Base-by-base conservation (phyloP, 2,888 invertebrate species). In the Beris chalybata region DNA sequence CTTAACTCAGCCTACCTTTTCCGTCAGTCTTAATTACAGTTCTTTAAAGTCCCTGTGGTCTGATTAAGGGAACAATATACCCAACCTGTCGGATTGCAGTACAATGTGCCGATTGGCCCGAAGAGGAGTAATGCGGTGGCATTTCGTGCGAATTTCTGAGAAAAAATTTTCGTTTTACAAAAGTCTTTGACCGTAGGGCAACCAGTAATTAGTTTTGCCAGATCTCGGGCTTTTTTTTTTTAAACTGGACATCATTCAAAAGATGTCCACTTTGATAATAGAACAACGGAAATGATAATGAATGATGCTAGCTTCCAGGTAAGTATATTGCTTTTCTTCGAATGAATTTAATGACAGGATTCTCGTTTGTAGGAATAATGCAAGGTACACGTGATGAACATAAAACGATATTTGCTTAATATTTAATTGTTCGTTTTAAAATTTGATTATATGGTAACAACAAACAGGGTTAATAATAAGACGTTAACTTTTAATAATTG, bases 21-120 rank as follows among this genome's bases (percentile, higher is more conserved):
- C 29, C 55, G 30, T 13, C 55, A 44, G 22, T 47, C 47, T 59
- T 53, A 50, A 53, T 50, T 66, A 15, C 44, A 45, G 57, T 43
- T 38, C 48, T 47, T 38, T 22, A 5, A 58, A 15, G 52, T 61
- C 52, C 52, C 61, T 52, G 61, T 38, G 52, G 61, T 61, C 61
- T 50, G 61, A 61, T 61, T 61, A 61, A 61, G 61, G 61, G 61
- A 61, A 52, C 61, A 32, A 61, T 61, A 52, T 50, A 32, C 61
- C 32, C 9, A 58, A 30, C 32, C 11, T 13, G 32, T 22, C 22
- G 22, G 22, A 22, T 22, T 22, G 22, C 22, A 1, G 38, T 38
- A 38, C 38, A 38, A 9, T 7, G 38, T 9, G 9, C 5, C 38
- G 22, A 38, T 44, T 38, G 38, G 56, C 15, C 29, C 45, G 43